Evolutionary conservation across 2,113 vertebrate genomes (phyloP), one percentile per base, ranked within the genome.

Genomic region (Archilochus colubris): DNA sequence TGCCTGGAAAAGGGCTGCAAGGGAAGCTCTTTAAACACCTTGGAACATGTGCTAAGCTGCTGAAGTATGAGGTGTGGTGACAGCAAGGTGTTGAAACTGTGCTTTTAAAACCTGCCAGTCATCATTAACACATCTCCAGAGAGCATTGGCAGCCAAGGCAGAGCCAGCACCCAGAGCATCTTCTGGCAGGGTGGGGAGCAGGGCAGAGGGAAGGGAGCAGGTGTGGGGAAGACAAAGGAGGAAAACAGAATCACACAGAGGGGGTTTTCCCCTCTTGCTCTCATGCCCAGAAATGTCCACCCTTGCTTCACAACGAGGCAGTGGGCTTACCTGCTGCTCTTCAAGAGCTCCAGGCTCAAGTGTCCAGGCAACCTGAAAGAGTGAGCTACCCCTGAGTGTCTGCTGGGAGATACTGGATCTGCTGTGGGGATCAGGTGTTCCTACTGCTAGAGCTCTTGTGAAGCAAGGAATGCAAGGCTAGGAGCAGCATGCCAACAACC

Each of bases 31-130:
- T 76, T 54, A 91, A 89, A 96, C 96, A 96, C 97, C 97, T 97
- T 94, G 82, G 78, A 94, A 94, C 96, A 89, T 93, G 94, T 93
- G 88, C 92, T 96, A 93, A 95, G 96, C 97, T 94, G 95, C 92
- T 95, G 91, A 96, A 96, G 97, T 91, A 96, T 95, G 96, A 96
- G 97, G 97, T 36, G 90, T 94, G 96, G 93, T 94, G 67, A 94
- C 80, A 97, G 93, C 92, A 85, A 96, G 96, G 95, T 97, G 97
- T 96, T 94, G 96, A 97, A 97, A 93, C 28, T 22, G 82, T 8
- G 72, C 93, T 95, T 84, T 89, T 88, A 88, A 92, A 88, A 76
- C 64, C 91, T 94, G 97, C 95, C 97, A 97, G 79, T 98, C 95
- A 96, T 87, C 82, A 86, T 97, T 98, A 96, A 94, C 82, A 85